Evolutionary conservation across 1,140 invertebrate genomes (phyloP), one percentile per base, ranked within the genome.

Genomic region (Spodoptera litura): DNA sequence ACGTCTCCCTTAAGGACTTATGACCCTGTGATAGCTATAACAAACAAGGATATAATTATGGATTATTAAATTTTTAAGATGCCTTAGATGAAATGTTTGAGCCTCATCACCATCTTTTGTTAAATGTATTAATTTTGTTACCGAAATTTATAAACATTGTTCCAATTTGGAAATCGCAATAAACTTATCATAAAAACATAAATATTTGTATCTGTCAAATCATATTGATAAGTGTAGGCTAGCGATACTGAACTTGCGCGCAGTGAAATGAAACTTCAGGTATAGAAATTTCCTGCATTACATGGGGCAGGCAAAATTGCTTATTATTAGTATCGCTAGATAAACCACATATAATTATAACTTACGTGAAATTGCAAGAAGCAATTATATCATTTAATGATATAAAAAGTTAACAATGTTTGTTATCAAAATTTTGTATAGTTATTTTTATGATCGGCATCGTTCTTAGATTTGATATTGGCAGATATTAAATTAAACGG

Each of bases 391-490:
- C 38, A 44, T 44, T 1, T 44, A 9, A 44, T 44, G 38, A 44
- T 44, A 9, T 9, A 44, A 44, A 8, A 44, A 9, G 9, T 10
- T 44, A 44, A 8, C 9, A 44, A 44, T 44, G 3, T 44, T 44
- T 44, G 9, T n/a, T 55, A 10, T 13, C 52, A 55, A 55, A 55
- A 44, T 44, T 44, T 9, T 44, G 20, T 59, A 11, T 31, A 59
- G 4, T 59, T 59, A 10, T 35, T 56, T 38, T 27, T 13, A 13
- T 51, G 52, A 56, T 20, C 3, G 13, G 52, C 2, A 56, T 55
- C 68, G 68, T 71, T 71, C 68, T 55, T 56, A 73, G 53, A 73
- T 73, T 73, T 73, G 71, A 59, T 73, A 73, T 73, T 58, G 70
- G 70, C 13, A 72, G 66, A 70, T 55, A 55, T 35, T 27, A 52